Evolutionary conservation across 2,797 vertebrate genomes (phyloP).

Genomic region (Xenops minutus): DNA sequence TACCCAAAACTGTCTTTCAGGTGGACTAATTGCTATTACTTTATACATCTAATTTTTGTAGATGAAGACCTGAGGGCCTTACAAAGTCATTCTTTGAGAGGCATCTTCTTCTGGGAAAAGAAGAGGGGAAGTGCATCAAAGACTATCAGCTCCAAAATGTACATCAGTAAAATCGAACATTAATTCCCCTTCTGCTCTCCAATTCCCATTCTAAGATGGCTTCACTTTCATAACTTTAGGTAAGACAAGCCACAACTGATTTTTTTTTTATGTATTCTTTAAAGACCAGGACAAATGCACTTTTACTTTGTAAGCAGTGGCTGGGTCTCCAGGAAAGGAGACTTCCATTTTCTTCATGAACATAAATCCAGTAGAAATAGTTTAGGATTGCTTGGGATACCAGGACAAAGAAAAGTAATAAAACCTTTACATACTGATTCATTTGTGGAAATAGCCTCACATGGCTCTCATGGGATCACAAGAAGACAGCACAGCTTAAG

Average conservation of each 20-base stretch:
- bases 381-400: neutral
- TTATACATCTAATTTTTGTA: neutral
- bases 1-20: neutral
- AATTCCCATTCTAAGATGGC: neutral
- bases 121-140: neutral
- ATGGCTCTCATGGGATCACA: neutral
- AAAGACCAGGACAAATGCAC: neutral
- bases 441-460: neutral
- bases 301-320: neutral
- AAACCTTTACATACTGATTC: neutral
- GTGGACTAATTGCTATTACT: neutral
- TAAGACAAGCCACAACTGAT: neutral
- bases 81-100: neutral
- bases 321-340: neutral
- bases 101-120: neutral
- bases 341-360: neutral
- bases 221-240: neutral
- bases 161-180: neutral
- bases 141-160: neutral
- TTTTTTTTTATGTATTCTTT: neutral
- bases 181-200: neutral
- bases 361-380: neutral
- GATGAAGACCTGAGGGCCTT: neutral
- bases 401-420: neutral
- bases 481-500: neutral